These are phyloP conservation scores for Tapirus indicus DNA, from an alignment of 2,797 vertebrate genomes.

Conservation along the genomic window DNA sequence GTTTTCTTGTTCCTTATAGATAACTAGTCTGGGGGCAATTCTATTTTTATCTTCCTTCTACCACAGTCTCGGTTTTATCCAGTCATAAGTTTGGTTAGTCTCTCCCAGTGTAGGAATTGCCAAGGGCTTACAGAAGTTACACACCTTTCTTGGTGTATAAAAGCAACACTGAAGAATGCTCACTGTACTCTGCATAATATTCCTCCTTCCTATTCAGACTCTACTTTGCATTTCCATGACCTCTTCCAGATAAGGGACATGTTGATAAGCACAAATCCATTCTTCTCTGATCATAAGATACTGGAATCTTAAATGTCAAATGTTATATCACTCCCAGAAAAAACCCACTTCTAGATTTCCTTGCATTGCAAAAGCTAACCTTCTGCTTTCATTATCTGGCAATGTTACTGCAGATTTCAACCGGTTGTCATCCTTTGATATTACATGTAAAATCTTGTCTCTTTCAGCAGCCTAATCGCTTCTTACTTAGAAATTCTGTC, in stretches of 20 bases:
- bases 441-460: not conserved
- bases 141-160: not conserved
- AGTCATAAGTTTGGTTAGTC: not conserved
- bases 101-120: not conserved
- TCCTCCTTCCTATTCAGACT: not conserved
- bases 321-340: not conserved
- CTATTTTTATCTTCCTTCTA: not conserved
- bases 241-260: not conserved
- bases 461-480: not conserved
- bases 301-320: not conserved
- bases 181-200: not conserved
- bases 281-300: not conserved
- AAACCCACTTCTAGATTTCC: not conserved
- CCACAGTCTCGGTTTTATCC: not conserved
- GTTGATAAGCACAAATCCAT: not conserved
- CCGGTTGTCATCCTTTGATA: not conserved
- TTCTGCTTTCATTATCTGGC: not conserved
- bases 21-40: not conserved
- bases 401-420: slow-evolving; percentile 21
- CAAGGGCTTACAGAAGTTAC: not conserved
- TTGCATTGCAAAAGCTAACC: not conserved
- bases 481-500: slow-evolving; percentile 38
- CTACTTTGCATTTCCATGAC: not conserved
- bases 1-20: not conserved
- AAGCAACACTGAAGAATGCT: not conserved